Conservation (phyloP, 2,113 vertebrate genomes). For the Columba livia region DNA sequence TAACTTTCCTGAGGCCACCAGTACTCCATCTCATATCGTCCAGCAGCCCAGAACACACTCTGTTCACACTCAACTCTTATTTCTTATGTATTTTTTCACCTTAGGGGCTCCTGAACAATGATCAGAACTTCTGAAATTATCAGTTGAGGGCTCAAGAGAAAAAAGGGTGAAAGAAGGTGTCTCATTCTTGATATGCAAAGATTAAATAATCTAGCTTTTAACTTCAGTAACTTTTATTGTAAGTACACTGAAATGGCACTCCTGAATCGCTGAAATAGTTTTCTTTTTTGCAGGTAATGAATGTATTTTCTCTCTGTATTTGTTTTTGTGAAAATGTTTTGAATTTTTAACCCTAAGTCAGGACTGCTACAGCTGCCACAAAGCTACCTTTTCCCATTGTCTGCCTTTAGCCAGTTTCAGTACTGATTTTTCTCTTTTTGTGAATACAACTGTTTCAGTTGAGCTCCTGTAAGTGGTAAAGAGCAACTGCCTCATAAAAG, state of each 20-base stretch:
- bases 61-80: neutral
- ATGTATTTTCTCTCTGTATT: neutral
- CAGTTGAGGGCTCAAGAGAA: neutral
- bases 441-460: neutral
- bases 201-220: neutral
- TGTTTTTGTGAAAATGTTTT: neutral
- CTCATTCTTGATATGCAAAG: neutral
- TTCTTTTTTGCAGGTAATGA: neutral
- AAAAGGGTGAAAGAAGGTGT: neutral
- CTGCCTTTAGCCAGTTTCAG: neutral
- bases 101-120: rapidly evolving
- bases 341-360: neutral
- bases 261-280: neutral
- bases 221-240: neutral
- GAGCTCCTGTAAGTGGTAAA: neutral
- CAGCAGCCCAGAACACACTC: neutral
- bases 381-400: neutral
- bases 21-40: neutral
- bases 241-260: neutral
- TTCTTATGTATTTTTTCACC: neutral
- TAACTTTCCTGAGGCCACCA: too few relatives aligned
- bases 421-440: neutral
- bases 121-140: neutral
- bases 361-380: neutral
- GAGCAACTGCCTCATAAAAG: neutral